Base-by-base conservation (phyloP, 2,888 invertebrate genomes). In the Diloba caeruleocephala region DNA sequence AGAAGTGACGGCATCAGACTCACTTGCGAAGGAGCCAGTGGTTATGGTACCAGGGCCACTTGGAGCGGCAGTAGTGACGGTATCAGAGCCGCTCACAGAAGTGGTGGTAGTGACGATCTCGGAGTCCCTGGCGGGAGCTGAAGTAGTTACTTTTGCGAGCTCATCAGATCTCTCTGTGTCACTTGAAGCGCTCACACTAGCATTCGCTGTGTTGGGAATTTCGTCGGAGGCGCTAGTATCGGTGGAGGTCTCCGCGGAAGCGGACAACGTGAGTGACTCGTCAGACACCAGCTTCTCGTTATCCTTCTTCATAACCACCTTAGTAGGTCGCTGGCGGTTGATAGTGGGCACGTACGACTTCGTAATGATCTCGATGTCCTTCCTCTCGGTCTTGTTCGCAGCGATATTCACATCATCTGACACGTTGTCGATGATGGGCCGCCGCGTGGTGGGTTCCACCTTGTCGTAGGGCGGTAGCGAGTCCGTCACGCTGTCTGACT, bases 401-500 rank as follows among this genome's bases (percentile, higher is more conserved):
- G 77, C 57, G 45, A 67, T 65, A 10, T 81, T 76, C 17, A 46
- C 17, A 41, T 89, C 71, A 39, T 89, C 89, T 3, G 90, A 86
- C 3, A 93, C 93, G 48, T 88, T 88, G 55, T 94, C 94, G 7
- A 94, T 93, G 28, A 89, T 85, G 1, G 90, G 87, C 14, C 90
- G 77, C 10, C 86, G 84, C 10, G 90, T 90, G 1, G 90, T 91
- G 12, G 92, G 90, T 74, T 92, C 92, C 19, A 84, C 76, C 59
- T 87, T 89, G 55, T 93, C 90, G 55, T 87, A 78, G 0, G 92
- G 92, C 3, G 86, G 79, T 1, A 84, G 83, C 0, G 87, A 82
- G 53, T 93, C 93, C 1, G 92, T 90, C n/a, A 92, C 82, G 12
- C 66, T 69, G 17, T 82, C 86, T 0, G 76, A 68, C 19, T 90